Base-by-base conservation (phyloP, 1,140 invertebrate species). In the Diuraphis noxia region DNA sequence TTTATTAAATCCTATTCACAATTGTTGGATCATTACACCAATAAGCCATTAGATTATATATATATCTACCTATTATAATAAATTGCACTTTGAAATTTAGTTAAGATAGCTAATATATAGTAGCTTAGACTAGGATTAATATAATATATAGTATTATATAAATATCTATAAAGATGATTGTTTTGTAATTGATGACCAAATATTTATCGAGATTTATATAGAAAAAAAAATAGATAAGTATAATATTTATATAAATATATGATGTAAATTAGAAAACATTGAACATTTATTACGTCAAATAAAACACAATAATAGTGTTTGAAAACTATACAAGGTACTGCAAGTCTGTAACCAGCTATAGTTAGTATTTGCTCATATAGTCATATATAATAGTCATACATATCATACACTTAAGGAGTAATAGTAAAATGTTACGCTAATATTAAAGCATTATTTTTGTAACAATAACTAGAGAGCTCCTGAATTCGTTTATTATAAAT, bases 381-480 rank as follows among this genome's bases (percentile, higher is more conserved):
- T 43, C 8, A 17, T 46, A 46, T 46, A 46, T 21, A 46, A 19
- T n/a, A 72, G 13, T n/a, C n/a, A 63, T 43, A 56, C 21, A 30
- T 9, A 56, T 30, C n/a, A n/a, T 72, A 49, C 21, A 49, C 30
- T 17, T n/a, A 72, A n/a, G 56, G 13, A 23, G 30, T n/a, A 72
- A 72, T 34, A 72, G 56, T n/a, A 72, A 72, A 72, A 72, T 2
- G 56, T 72, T 72, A 72, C 56, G 56, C 56, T 72, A n/a, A n/a
- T 72, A 72, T 72, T 72, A 34, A n/a, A 72, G 30, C 13, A 72
- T 72, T 72, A 72, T 72, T 72, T 72, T 72, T 72, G 56, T 72
- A 72, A 72, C 56, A 72, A 72, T 72, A 72, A 72, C 56, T 72
- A 72, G 56, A 72, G 56, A 72, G 56, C 56, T 72, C 56, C n/a